Percentiles rank a stretch among this genome's conserved stretches.
Conservation (phyloP, 2,113 vertebrate species). For the Gopherus flavomarginatus region DNA sequence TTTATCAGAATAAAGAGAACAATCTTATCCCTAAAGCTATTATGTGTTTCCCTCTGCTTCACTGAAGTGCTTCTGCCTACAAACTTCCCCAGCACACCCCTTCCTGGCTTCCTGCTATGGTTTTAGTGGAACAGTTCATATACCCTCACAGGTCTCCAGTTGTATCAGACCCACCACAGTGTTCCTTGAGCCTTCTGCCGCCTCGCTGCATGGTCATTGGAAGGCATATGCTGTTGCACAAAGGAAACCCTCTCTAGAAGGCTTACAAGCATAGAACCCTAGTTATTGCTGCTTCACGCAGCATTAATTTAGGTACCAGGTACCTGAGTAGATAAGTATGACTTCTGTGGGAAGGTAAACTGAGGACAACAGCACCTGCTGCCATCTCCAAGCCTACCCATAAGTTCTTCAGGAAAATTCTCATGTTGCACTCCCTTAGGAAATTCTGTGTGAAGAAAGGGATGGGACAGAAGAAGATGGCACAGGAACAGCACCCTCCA, state of each 20-base stretch:
- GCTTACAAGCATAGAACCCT: not conserved
- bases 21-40: not conserved
- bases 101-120: not conserved
- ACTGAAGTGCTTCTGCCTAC: not conserved
- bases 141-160: not conserved
- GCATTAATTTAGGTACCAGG: rapidly evolving
- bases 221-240: not conserved
- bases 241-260: not conserved
- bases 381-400: not conserved
- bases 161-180: not conserved
- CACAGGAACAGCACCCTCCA: not conserved
- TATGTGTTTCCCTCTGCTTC: not conserved
- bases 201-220: not conserved
- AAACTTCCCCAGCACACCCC: not conserved
- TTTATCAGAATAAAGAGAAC: not conserved
- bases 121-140: not conserved
- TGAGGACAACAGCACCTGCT: rapidly evolving
- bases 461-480: not conserved
- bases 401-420: not conserved
- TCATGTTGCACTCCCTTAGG: not conserved
- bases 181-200: not conserved
- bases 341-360: not conserved
- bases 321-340: rapidly evolving
- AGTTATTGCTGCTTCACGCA: not conserved
- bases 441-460: not conserved